Conservation (phyloP, 2,797 vertebrate genomes). For the Galago senegalensis region DNA sequence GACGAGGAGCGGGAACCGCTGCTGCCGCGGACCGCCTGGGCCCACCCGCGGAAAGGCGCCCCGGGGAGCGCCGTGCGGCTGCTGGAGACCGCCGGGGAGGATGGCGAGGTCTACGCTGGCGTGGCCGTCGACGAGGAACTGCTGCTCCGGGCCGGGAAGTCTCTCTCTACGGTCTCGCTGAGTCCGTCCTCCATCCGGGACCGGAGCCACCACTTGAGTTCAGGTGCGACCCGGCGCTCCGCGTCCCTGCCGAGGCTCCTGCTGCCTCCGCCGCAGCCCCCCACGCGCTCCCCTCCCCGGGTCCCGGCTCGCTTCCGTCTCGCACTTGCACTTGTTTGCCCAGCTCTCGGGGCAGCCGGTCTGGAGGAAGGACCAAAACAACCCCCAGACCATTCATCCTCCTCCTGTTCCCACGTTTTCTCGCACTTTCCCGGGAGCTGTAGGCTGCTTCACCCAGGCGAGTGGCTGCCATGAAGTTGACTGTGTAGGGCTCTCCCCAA, state of each 20-base stretch:
- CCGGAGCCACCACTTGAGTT: background rate
- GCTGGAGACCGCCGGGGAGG: background rate
- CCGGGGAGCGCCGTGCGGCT: conserved; percentile 77
- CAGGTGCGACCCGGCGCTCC: conserved; percentile 67
- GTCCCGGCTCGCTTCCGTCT: background rate
- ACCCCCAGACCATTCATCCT: background rate
- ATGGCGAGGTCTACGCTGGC: conserved; percentile 40
- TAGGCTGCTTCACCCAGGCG: background rate
- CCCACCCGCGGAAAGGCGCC: conserved; percentile 49
- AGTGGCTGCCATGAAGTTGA: background rate
- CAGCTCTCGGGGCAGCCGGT: background rate
- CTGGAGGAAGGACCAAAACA: accelerated
- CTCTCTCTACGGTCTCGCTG: no score
- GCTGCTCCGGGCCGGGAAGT: background rate
- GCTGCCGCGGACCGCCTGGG: conserved; percentile 77
- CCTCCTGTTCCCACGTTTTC: background rate
- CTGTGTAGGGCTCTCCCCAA: background rate
- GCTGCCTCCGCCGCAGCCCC: background rate
- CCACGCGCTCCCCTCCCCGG: no score
- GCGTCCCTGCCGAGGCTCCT: background rate
- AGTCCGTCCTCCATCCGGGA: background rate
- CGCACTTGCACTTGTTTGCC: background rate
- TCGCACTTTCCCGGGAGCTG: background rate
- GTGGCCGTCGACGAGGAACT: background rate
- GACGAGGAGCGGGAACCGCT: conserved; percentile 88